Evolutionary conservation across 2,888 invertebrate species (phyloP).

Genomic region (Ennomos fuscantarius): DNA sequence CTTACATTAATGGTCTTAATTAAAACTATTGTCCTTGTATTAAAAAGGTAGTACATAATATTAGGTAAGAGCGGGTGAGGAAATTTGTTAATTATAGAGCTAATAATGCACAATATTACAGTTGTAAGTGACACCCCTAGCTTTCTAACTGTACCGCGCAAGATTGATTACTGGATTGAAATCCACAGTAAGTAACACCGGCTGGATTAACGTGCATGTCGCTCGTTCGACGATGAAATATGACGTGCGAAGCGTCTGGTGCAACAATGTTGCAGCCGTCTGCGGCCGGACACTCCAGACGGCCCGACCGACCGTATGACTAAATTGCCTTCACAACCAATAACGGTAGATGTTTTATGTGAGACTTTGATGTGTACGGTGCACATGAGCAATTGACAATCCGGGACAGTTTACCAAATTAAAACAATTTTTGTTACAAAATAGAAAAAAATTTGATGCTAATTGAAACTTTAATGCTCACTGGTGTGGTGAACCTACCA

Average conservation of each 20-base stretch:
- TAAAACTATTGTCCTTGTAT: no score
- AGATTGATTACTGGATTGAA: no score
- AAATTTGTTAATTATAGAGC: no score
- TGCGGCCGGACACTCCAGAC: constrained; percentile 55
- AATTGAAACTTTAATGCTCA: no score
- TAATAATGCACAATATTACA: no score
- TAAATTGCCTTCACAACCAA: constrained; percentile 66
- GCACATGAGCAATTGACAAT: constrained; percentile 30
- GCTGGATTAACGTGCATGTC: constrained; percentile 37
- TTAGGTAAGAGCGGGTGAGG: no score
- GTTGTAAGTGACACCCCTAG: no score
- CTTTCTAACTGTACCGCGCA: no score
- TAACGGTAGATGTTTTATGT: constrained; percentile 59
- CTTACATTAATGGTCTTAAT: no score
- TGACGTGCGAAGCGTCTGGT: constrained; percentile 50
- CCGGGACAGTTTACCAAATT: neutral
- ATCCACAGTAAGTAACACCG: neutral
- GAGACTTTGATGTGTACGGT: constrained; percentile 43
- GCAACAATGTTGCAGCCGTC: constrained; percentile 34
- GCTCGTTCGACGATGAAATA: constrained; percentile 64
- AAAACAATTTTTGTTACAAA: neutral
- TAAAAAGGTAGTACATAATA: no score
- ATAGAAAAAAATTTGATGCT: no score
- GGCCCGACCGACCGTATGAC: constrained; percentile 66
- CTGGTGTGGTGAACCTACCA: no score